Conservation (phyloP, 53 echinoderm and acorn worm species). For the Glandiceps talaboti region DNA sequence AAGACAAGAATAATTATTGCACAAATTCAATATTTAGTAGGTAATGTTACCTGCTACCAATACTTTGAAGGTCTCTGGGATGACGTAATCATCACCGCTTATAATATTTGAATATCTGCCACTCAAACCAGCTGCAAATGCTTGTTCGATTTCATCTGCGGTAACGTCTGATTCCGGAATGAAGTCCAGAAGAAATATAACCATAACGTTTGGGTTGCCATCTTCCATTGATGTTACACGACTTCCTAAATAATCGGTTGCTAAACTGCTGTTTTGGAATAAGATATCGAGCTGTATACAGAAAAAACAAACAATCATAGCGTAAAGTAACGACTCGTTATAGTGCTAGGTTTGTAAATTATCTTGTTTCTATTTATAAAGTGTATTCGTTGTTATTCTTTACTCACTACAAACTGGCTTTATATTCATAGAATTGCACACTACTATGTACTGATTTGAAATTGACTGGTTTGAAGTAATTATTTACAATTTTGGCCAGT, state of each 20-base stretch:
- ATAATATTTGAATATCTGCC: constrained; percentile 39
- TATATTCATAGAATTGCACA: too few relatives aligned
- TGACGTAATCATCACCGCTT: not conserved
- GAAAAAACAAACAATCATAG: too few relatives aligned
- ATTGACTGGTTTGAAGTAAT: too few relatives aligned
- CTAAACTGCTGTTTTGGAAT: constrained; percentile 27
- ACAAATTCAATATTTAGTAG: not conserved
- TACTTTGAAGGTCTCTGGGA: not conserved
- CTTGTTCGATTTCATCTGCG: constrained; percentile 22
- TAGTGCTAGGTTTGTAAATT: too few relatives aligned
- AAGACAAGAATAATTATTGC: too few relatives aligned
- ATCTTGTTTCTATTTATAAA: too few relatives aligned
- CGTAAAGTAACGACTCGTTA: too few relatives aligned
- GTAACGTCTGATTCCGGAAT: constrained; percentile 18
- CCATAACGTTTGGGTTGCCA: constrained; percentile 9
- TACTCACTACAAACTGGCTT: too few relatives aligned
- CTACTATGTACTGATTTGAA: too few relatives aligned
- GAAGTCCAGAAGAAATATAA: constrained; percentile 42
- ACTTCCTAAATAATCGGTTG: constrained; percentile 25
- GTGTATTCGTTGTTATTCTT: too few relatives aligned
- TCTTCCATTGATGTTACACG: constrained; percentile 21
- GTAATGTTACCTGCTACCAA: not conserved
- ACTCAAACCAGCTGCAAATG: constrained; percentile 25
- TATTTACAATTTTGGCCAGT: too few relatives aligned
- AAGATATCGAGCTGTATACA: constrained; percentile 22